These are phyloP conservation scores for Muraenolepis orangiensis DNA, from an alignment of 2,797 vertebrate species.

Conservation along the genomic window DNA sequence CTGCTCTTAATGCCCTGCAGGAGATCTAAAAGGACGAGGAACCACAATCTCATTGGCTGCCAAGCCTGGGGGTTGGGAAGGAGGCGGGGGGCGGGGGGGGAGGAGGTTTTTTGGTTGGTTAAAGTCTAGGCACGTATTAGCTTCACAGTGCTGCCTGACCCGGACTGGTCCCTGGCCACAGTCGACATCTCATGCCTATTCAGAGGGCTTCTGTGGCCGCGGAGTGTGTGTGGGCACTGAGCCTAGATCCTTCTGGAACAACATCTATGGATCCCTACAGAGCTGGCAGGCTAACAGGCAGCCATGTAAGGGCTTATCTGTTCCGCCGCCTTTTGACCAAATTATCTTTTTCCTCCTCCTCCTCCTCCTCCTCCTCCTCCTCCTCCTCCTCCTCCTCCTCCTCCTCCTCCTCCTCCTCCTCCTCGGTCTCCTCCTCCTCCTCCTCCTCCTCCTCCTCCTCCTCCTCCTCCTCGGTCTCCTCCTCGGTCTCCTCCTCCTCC, in stretches of 20 bases:
- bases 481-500: slow-evolving; percentile 6
- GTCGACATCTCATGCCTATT: slow-evolving; percentile 47
- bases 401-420: slow-evolving; percentile 11
- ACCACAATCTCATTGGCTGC: slow-evolving; percentile 56
- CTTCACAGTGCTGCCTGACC: slow-evolving; percentile 53
- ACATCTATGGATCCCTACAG: slow-evolving; percentile 36
- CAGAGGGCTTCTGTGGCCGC: slow-evolving; percentile 50
- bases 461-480: slow-evolving; percentile 15
- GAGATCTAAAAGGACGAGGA: slow-evolving; percentile 13
- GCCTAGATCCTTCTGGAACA: slow-evolving; percentile 40
- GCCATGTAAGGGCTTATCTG: slow-evolving; percentile 30
- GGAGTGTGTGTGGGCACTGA: slow-evolving; percentile 31
- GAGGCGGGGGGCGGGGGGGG: background rate
- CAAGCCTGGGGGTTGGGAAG: slow-evolving; percentile 48
- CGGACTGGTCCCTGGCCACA: slow-evolving; percentile 51
- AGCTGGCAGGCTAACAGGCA: slow-evolving; percentile 51
- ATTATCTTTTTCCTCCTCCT: slow-evolving; percentile 5
- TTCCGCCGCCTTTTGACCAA: background rate
- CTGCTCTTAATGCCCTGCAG: slow-evolving; percentile 12
- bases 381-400: background rate
- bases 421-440: slow-evolving; percentile 13
- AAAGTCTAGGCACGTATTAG: slow-evolving; percentile 60
- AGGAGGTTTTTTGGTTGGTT: slow-evolving; percentile 24
- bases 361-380: slow-evolving; percentile 15
- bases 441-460: background rate